Percentiles rank a stretch among this genome's conserved stretches.
phyloP scores from a whole-genome alignment of 2,113 vertebrate genomes.

The Semicossyphus pulcher region DNA sequence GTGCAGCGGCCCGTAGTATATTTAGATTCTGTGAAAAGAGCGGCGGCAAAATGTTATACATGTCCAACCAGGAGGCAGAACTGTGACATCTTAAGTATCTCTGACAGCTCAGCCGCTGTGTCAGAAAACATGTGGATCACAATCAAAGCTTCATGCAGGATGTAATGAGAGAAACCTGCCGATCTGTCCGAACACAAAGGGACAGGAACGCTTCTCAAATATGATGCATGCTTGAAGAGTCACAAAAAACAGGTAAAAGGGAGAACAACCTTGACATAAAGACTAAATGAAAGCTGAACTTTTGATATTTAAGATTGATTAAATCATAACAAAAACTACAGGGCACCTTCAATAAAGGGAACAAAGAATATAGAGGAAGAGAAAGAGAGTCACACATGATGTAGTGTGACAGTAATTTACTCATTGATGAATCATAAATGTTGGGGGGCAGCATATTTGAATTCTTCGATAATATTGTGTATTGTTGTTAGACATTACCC shows the following conservation, averaged over 20 bases:
- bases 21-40: conserved; percentile 57
- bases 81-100: conserved; percentile 32
- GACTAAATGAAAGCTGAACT: neutral
- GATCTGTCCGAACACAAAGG: neutral
- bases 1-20: conserved; percentile 33
- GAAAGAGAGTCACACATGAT: too few relatives aligned
- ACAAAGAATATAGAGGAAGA: too few relatives aligned
- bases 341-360: too few relatives aligned
- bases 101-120: conserved; percentile 42
- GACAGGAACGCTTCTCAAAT: neutral
- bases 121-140: conserved; percentile 44
- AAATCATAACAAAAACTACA: too few relatives aligned
- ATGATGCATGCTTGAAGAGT: neutral
- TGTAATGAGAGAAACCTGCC: conserved; percentile 18
- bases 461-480: too few relatives aligned
- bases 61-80: conserved; percentile 16
- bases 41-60: conserved; percentile 41
- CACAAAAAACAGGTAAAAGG: neutral
- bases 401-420: too few relatives aligned
- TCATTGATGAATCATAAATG: too few relatives aligned
- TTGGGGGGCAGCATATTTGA: too few relatives aligned
- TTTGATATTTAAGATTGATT: neutral
- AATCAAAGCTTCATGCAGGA: conserved; percentile 15
- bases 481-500: too few relatives aligned
- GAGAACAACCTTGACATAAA: neutral